Conservation (phyloP, 2,888 invertebrate species). For the Drosophila pseudotakahashii region DNA sequence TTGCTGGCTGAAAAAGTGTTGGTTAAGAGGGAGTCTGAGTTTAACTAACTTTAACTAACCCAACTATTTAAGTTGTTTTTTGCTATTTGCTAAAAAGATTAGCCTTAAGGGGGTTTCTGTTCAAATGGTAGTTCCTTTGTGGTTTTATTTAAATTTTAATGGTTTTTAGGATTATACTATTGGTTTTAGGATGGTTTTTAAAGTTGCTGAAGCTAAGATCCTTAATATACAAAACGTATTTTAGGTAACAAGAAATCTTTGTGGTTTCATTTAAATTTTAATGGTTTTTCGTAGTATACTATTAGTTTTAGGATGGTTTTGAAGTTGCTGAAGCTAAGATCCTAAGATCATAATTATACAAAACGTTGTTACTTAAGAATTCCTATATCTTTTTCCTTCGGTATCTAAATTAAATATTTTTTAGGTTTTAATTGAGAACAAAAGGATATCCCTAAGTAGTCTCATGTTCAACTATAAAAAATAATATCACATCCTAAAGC, state of each 20-base stretch:
- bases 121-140: neutral
- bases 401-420: neutral
- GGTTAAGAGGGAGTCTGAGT: neutral
- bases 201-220: neutral
- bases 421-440: neutral
- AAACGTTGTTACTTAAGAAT: neutral
- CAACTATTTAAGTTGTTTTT: neutral
- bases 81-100: neutral
- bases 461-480: neutral
- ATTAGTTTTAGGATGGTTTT: neutral
- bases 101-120: neutral
- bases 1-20: neutral
- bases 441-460: neutral
- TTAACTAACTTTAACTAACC: neutral
- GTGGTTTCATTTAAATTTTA: neutral
- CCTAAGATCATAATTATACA: too few species aligned
- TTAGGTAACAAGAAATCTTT: too few species aligned
- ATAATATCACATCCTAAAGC: neutral
- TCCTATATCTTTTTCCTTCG: too few species aligned
- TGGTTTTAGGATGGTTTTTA: neutral
- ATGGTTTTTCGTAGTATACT: too few species aligned
- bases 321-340: neutral
- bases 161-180: too few species aligned
- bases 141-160: neutral
- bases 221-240: too few species aligned